Evolutionary conservation across 2,797 vertebrate genomes (phyloP).

Genomic region (Lutjanus campechanus): DNA sequence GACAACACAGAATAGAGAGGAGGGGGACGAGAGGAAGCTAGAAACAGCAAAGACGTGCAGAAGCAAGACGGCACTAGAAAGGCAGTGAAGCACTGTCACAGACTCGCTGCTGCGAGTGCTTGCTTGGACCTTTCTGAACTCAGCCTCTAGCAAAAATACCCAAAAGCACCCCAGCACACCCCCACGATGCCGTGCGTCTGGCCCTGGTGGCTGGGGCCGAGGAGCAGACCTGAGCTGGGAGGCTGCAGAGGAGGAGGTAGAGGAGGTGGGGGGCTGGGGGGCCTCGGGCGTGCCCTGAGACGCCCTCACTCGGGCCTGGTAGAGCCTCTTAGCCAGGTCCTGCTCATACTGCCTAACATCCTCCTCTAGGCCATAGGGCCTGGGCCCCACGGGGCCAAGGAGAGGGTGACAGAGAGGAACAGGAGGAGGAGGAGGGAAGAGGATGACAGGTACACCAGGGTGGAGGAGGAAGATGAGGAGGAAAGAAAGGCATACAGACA

Average conservation of each 20-base stretch:
- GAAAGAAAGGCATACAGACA: conserved; percentile 60
- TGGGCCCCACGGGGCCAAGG: conserved; percentile 68
- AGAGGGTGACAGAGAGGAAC: conserved; percentile 25
- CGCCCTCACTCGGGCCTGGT: conserved; percentile 92
- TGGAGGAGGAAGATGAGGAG: conserved; percentile 48
- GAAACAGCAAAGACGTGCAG: conserved; percentile 77
- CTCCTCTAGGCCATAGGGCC: conserved; percentile 92
- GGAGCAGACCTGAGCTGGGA: conserved; percentile 90
- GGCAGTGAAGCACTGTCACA: conserved; percentile 73
- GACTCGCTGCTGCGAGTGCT: conserved; percentile 67
- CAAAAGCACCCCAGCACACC: conserved; percentile 82
- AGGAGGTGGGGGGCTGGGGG: conserved; percentile 79
- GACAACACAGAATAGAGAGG: conserved; percentile 46
- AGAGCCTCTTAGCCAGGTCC: conserved; percentile 94
- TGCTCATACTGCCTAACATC: conserved; percentile 96
- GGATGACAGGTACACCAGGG: conserved; percentile 73
- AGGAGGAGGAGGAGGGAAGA: conserved; percentile 39
- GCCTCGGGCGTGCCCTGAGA: conserved; percentile 82
- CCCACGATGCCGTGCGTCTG: conserved; percentile 84
- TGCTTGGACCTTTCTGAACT: conserved; percentile 67
- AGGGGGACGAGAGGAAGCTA: conserved; percentile 49
- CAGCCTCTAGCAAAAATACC: conserved; percentile 65
- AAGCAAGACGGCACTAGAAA: conserved; percentile 75
- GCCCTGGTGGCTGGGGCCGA: conserved; percentile 72
- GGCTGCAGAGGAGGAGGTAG: conserved; percentile 84